phyloP scores from a whole-genome alignment of 2,797 vertebrate species.

The Gouania willdenowi region DNA sequence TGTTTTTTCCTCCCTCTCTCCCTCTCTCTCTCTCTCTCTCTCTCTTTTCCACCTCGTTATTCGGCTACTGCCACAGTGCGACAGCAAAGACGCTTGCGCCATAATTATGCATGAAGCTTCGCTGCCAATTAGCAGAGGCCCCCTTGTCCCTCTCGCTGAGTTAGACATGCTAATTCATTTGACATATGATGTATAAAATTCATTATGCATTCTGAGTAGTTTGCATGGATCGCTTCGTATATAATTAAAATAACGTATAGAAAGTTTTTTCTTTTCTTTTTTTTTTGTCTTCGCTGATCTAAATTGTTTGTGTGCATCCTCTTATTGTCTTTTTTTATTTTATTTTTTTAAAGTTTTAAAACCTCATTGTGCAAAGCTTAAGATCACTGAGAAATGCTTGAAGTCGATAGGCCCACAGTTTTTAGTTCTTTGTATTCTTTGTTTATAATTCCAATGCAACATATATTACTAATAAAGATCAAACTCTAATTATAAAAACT shows the following conservation, averaged over 20 bases:
- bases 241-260: constrained; percentile 69
- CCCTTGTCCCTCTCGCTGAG: constrained; percentile 80
- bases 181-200: constrained; percentile 84
- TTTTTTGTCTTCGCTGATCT: constrained; percentile 23
- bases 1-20: constrained; percentile 53
- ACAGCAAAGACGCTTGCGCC: constrained; percentile 73
- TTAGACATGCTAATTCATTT: constrained; percentile 83
- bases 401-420: too few relatives aligned
- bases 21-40: constrained; percentile 25
- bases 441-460: constrained; percentile 7
- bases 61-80: constrained; percentile 68
- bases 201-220: constrained; percentile 84
- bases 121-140: constrained; percentile 83
- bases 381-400: too few relatives aligned
- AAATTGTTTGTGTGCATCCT: constrained; percentile 28
- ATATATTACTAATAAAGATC: too few relatives aligned
- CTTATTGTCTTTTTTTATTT: constrained; percentile 14
- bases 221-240: constrained; percentile 79
- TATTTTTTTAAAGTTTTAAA: neutral
- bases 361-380: too few relatives aligned
- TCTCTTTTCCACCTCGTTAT: constrained; percentile 67
- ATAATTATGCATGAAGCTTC: constrained; percentile 83
- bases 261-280: constrained; percentile 33
- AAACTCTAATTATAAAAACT: too few relatives aligned
- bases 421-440: too few relatives aligned